These are phyloP conservation scores for Coptodon bakossiorum DNA, from an alignment of 2,113 vertebrate species.

Conservation along the genomic window DNA sequence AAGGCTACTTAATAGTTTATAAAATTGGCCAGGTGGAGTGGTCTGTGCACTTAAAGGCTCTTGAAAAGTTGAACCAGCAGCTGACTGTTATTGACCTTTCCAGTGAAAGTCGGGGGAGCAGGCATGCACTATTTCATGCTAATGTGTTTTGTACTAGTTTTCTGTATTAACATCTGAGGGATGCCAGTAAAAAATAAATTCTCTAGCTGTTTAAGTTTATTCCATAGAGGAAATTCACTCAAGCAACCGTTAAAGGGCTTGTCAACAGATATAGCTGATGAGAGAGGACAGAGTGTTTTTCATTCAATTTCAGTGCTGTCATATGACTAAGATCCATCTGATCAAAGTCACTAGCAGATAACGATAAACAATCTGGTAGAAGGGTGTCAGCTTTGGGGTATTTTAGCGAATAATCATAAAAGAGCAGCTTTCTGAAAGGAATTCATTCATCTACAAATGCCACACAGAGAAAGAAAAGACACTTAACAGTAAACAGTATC, in stretches of 20 bases:
- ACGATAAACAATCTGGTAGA: slow-evolving; percentile 9
- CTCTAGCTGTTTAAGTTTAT: background rate
- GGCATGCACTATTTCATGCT: background rate
- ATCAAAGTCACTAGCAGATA: slow-evolving; percentile 34
- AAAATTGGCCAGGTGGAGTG: slow-evolving; percentile 18
- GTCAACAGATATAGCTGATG: slow-evolving; percentile 5
- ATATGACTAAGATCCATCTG: slow-evolving; percentile 8
- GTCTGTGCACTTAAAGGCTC: background rate
- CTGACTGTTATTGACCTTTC: slow-evolving; percentile 4
- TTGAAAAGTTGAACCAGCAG: background rate
- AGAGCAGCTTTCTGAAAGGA: background rate
- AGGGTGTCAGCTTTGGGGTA: background rate
- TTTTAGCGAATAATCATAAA: background rate
- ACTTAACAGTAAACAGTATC: slow-evolving; percentile 6
- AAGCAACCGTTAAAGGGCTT: slow-evolving; percentile 1
- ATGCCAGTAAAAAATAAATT: background rate
- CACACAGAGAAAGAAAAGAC: background rate
- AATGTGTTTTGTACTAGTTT: background rate
- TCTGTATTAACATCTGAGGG: background rate
- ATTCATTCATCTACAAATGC: background rate
- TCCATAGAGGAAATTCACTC: background rate
- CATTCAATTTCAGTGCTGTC: slow-evolving; percentile 7
- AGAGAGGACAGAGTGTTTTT: slow-evolving; percentile 9
- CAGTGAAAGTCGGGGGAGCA: background rate
- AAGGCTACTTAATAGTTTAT: slow-evolving; percentile 41